These are phyloP conservation scores for Charadrius vociferus DNA, from an alignment of 2,113 vertebrate species.

Conservation along the genomic window DNA sequence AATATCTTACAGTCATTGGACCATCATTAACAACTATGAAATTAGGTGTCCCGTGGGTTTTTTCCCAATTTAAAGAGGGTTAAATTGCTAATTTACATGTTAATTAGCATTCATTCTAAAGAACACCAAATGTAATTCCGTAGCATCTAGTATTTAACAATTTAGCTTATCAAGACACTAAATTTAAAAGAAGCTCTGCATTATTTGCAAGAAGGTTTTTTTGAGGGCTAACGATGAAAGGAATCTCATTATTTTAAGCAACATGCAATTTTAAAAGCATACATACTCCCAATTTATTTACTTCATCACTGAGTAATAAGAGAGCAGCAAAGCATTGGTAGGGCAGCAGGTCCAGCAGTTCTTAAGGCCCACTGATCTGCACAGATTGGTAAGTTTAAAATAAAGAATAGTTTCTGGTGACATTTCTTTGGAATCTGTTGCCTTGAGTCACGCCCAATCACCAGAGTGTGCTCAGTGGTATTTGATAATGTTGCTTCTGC, in stretches of 20 bases:
- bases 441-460: slow-evolving; percentile 31
- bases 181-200: slow-evolving; percentile 41
- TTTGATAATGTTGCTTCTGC: slow-evolving; percentile 63
- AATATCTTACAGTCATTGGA: slow-evolving; percentile 45
- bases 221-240: slow-evolving; percentile 33
- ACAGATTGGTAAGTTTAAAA: slow-evolving; percentile 48
- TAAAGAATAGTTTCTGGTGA: slow-evolving; percentile 52
- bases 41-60: slow-evolving; percentile 52
- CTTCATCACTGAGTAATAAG: slow-evolving; percentile 4
- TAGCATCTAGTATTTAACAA: slow-evolving; percentile 60
- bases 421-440: slow-evolving; percentile 69
- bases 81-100: slow-evolving; percentile 74
- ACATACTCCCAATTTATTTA: slow-evolving; percentile 50
- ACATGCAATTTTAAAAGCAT: slow-evolving; percentile 25
- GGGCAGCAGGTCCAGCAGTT: background rate
- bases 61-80: slow-evolving; percentile 53
- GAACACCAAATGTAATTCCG: slow-evolving; percentile 56
- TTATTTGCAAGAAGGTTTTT: slow-evolving; percentile 17
- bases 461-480: slow-evolving; percentile 52
- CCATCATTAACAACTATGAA: slow-evolving; percentile 66
- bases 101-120: slow-evolving; percentile 67
- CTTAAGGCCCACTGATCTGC: slow-evolving; percentile 8
- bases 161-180: slow-evolving; percentile 53
- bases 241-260: slow-evolving; percentile 56
- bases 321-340: background rate